Evolutionary conservation across 2,113 vertebrate genomes (phyloP), one percentile per base, ranked within the genome.

Genomic region (Bombycilla garrulus): DNA sequence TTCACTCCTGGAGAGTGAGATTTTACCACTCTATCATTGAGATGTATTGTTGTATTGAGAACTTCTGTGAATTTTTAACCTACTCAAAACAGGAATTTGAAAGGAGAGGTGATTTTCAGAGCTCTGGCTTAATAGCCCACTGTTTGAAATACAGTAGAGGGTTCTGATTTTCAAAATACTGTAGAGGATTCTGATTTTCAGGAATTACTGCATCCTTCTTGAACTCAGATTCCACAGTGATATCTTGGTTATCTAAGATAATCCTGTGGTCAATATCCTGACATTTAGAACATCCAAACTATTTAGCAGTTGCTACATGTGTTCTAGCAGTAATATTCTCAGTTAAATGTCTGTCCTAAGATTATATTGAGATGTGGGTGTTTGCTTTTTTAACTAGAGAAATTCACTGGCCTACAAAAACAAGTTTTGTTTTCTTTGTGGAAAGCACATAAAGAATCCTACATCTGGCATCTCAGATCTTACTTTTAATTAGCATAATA

Each of bases 401-500:
- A 92, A 69, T 70, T 67, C 24, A 56, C 38, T 51, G 21, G 10
- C 16, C 35, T 91, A 51, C 1, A 6, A 80, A 92, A 86, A 3
- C 18, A 57, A 42, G 9, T 36, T 86, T 86, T 58, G 13, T 69
- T 93, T 86, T 74, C 36, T 65, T 90, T 84, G 38, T 64, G 44
- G 57, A 58, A 77, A 92, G 16, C 42, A 8, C 38, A 73, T 61
- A 19, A 80, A 35, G 40, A 80, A 73, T 73, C 17, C 26, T 66
- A 44, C 36, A 82, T 83, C 33, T 50, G 19, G 26, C 83, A 82
- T 91, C 42, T 95, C 50, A 89, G 83, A 90, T 64, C 33, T 93
- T 61, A n/a, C 67, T 35, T 90, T 95, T 92, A 86, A 85, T 93
- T 88, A 92, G 10, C 33, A 90, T 70, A 81, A 73, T 17, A 61